Evolutionary conservation across 2,888 invertebrate genomes (phyloP), one percentile per base, ranked within the genome.

Genomic region (Gerris lacustris): DNA sequence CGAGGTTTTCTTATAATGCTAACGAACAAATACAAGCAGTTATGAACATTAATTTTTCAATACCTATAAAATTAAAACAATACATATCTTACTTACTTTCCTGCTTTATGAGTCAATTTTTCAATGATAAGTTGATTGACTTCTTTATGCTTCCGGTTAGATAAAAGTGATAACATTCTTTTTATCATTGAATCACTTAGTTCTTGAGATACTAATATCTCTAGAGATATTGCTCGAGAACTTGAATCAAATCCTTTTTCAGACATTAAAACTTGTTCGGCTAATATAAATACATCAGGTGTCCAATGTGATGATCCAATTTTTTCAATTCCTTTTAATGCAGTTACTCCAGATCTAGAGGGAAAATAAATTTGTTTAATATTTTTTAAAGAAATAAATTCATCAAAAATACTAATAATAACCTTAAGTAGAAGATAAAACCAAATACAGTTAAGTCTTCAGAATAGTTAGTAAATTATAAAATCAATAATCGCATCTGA

Each of bases 161-260:
- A 76, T 44, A 87, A 78, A 73, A 83, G 85, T 6, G 82, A 76
- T 0, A 88, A 75, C 7, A 88, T 76, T 9, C 83, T 79, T 45
- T 78, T 78, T 47, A 92, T 76, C 44, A 85, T 82, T 9, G 83
- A 80, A 18, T 83, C 81, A 7, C 81, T 81, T 0, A 87, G 87
- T 45, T 84, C 79, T 69, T 84, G 82, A 70, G 86, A 83, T 5
- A 92, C 80, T 15, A 92, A 79, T 7, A 91, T 82, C 76, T 91
- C 89, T n/a, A 87, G 79, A 0, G 91, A 89, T 69, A 89, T 76
- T 0, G 87, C 87, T 76, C 91, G 82, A 0, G 87, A 85, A 73
- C 88, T 89, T 45, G 88, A 87, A 78, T 90, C 89, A 77, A 86
- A 87, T 67, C 82, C 83, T 44, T 82, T 82, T 18, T 81, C 82